A percentile compares a stretch with the other conserved stretches of the same genome.
phyloP scores from a whole-genome alignment of 2,113 vertebrate genomes.

The Otolemur garnettii region DNA sequence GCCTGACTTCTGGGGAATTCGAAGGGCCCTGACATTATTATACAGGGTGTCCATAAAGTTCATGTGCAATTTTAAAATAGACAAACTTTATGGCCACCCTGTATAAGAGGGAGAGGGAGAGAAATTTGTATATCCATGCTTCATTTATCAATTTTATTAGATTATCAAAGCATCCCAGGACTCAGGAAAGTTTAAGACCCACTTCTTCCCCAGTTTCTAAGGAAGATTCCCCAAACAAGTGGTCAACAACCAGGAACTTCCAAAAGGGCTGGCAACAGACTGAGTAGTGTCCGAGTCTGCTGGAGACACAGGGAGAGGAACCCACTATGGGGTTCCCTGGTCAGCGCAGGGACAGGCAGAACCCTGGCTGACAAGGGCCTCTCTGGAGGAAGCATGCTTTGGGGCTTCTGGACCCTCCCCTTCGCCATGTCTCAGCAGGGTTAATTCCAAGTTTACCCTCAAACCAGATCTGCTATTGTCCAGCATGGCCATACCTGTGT shows the following conservation, averaged over 20 bases:
- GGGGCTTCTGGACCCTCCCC: background rate
- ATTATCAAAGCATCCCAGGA: background rate
- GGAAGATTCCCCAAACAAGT: background rate
- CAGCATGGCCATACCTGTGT: accelerated
- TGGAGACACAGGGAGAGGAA: too few species aligned
- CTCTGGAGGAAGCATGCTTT: background rate
- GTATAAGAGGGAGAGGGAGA: background rate
- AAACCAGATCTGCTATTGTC: background rate
- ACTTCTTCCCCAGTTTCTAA: background rate
- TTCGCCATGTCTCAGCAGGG: background rate
- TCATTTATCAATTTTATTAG: background rate
- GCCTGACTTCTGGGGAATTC: background rate
- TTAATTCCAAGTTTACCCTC: background rate
- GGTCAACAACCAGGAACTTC: background rate
- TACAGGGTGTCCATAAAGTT: too few species aligned
- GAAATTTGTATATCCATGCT: background rate
- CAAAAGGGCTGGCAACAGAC: background rate
- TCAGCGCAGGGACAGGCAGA: background rate
- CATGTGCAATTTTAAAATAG: too few species aligned
- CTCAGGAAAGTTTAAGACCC: background rate
- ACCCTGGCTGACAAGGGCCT: background rate
- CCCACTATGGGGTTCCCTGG: accelerated
- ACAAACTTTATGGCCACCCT: too few species aligned
- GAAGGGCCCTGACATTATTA: background rate
- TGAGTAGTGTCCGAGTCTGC: accelerated